phyloP scores from a whole-genome alignment of 2,888 invertebrate species.

The Nomada lathburiana region DNA sequence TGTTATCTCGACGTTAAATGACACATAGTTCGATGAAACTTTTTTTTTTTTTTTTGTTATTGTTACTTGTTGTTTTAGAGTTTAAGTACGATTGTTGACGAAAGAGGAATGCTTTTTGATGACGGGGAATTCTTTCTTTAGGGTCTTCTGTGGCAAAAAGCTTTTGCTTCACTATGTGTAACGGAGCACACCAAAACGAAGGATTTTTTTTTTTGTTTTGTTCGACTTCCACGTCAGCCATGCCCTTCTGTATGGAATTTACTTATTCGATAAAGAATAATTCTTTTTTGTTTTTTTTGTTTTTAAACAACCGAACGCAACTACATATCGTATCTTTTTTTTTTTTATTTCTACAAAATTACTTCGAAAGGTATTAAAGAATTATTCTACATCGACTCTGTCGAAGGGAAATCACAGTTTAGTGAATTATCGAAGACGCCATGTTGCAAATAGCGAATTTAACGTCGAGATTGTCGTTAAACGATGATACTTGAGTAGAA shows the following conservation, averaged over 20 bases:
- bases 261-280: no score
- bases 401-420: background rate
- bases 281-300: no score
- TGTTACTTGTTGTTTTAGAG: background rate
- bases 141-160: no score
- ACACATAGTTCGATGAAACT: no score
- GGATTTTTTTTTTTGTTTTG: no score
- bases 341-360: no score
- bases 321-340: no score
- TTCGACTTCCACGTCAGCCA: no score
- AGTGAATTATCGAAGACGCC: background rate
- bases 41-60: background rate
- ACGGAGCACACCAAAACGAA: background rate
- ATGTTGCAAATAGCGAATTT: background rate
- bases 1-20: background rate
- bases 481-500: background rate
- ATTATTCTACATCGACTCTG: background rate
- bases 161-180: background rate
- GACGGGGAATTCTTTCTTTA: background rate
- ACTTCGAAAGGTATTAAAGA: background rate
- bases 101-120: background rate
- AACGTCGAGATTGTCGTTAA: background rate
- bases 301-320: no score
- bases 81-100: slow-evolving; percentile 10
- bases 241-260: no score